phyloP scores from a whole-genome alignment of 2,797 vertebrate genomes.

The Rhabdophis nuchalis region DNA sequence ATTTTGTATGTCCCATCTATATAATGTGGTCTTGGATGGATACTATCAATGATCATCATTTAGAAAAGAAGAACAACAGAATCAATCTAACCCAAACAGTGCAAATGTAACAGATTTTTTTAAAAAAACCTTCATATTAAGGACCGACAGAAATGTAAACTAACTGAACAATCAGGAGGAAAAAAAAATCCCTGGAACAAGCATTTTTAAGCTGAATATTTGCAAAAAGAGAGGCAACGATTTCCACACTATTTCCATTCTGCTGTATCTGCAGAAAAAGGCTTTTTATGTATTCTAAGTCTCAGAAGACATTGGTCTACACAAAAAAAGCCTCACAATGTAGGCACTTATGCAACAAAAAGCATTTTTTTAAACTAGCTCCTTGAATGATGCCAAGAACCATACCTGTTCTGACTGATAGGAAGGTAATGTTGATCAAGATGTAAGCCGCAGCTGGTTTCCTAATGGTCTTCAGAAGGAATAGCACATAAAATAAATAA shows the following conservation, averaged over 20 bases:
- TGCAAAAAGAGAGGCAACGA: background rate
- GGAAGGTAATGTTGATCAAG: background rate
- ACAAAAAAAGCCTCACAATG: background rate
- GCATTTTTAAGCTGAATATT: background rate
- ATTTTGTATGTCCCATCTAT: background rate
- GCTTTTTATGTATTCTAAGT: background rate
- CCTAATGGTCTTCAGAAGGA: background rate
- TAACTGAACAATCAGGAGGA: background rate
- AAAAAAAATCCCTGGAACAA: background rate
- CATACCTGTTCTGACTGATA: background rate
- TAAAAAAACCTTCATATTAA: background rate
- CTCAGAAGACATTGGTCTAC: background rate
- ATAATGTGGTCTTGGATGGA: background rate
- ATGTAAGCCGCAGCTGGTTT: background rate
- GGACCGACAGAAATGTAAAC: background rate
- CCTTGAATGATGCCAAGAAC: background rate
- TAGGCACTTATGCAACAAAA: background rate
- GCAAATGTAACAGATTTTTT: background rate
- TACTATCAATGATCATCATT: background rate
- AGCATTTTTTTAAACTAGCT: background rate
- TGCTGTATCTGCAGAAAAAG: background rate
- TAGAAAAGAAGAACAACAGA: background rate
- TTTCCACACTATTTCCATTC: background rate
- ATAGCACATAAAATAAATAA: background rate
- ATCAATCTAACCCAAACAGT: background rate